Base-by-base conservation (phyloP, 2,888 invertebrate genomes). In the Glomeris marginata region DNA sequence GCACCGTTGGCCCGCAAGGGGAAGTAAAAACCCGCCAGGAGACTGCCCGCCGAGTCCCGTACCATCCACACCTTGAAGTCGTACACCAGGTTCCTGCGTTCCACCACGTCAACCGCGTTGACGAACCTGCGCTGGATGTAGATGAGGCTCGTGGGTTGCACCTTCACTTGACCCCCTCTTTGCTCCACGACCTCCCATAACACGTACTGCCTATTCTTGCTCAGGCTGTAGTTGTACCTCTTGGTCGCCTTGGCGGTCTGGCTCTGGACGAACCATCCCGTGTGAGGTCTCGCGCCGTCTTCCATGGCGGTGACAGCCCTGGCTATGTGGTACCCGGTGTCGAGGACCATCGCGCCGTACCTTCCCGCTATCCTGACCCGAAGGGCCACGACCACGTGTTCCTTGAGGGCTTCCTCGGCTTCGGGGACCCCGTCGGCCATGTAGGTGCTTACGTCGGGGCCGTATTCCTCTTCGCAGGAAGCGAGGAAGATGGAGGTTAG, bases 301-400 rank as follows among this genome's bases (percentile, higher is more conserved):
- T 75, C 73, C 90, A 90, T 91, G 47, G 88, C 80, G 20, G 87
- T 85, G 54, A 90, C 77, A 51, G 84, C 81, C 54, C 86, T 74
- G 40, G 84, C 81, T 53, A 90, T 81, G 67, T 91, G 90, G 69
- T 91, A 91, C 16, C 90, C 90, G 0, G 90, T 87, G 72, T 91
- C 91, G 38, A 88, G 77, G 20, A 91, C 75, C 69, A 90, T 69
- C 45, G 84, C 72, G 33, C 88, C 90, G 1, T 71, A 68, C 37
- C 90, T 75, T 33, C 80, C 83, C 45, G 76, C 78, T 50, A 88
- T 76, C 57, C 74, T 69, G 53, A 87, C 74, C 59, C 77, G 78
- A 63, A 87, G 73, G 54, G 81, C 81, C 52, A 83, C 80, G 69
- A 88, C 74, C 41, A 86, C 84, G 67, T 90, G 90, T 66, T 90